phyloP scores from a whole-genome alignment of 2,113 vertebrate species.

The Rhizomys pruinosus region DNA sequence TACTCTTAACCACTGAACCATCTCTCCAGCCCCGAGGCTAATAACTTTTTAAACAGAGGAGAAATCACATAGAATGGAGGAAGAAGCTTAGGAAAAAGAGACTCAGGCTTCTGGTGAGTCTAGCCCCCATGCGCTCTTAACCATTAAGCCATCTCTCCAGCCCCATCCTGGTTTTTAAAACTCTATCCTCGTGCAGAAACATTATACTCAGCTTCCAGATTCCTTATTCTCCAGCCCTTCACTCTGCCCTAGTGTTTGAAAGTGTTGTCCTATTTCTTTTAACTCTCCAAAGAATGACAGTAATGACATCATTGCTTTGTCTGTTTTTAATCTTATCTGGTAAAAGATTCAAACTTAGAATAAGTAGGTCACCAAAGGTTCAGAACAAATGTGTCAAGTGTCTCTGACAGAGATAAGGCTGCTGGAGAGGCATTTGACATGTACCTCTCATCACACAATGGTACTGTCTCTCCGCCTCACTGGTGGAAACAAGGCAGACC shows the following conservation, averaged over 20 bases:
- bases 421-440: not conserved
- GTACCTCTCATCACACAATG: not conserved
- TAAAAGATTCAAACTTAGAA: constrained; percentile 72
- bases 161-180: not conserved
- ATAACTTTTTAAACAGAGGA: not conserved
- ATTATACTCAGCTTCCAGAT: not conserved
- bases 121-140: no score
- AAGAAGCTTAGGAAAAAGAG: constrained; percentile 4
- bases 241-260: constrained; percentile 14
- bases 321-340: constrained; percentile 76
- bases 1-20: no score
- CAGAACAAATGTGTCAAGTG: constrained; percentile 69
- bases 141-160: no score
- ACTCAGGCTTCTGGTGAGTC: not conserved
- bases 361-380: constrained; percentile 74
- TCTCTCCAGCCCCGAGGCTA: no score
- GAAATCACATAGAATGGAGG: not conserved
- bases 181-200: not conserved
- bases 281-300: constrained; percentile 59
- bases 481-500: not conserved
- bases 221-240: not conserved
- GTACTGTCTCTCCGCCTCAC: not conserved
- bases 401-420: constrained; percentile 42
- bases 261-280: constrained; percentile 67
- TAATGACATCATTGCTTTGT: constrained; percentile 67